Conservation (phyloP, 2,797 vertebrate species). For the Pristis pectinata region DNA sequence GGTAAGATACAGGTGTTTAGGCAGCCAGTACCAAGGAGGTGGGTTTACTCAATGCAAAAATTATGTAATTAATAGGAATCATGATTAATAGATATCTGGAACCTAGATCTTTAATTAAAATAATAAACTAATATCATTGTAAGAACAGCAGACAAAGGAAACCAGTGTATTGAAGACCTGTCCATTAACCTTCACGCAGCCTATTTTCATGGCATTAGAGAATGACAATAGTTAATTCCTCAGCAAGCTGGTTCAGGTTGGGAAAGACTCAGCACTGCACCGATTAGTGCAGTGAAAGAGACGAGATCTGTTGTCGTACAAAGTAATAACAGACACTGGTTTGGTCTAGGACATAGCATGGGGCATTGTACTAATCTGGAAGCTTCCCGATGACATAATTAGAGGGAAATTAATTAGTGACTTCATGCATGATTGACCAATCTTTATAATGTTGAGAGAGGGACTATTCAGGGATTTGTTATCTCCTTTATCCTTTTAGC, state of each 20-base stretch:
- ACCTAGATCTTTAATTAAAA: not conserved
- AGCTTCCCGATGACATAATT: slow-evolving; percentile 21
- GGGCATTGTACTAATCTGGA: slow-evolving; percentile 11
- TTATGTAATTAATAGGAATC: not conserved
- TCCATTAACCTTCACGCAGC: not conserved
- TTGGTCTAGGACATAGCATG: slow-evolving; percentile 1
- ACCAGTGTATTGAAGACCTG: not conserved
- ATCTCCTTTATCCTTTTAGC: slow-evolving; percentile 13
- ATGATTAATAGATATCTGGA: not conserved
- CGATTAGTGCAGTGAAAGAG: not conserved
- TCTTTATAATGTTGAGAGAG: slow-evolving; percentile 2
- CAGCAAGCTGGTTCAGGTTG: not conserved
- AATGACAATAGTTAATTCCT: slow-evolving; percentile 10
- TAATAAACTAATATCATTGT: not conserved
- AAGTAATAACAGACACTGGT: not conserved
- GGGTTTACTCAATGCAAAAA: not conserved
- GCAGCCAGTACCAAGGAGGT: not conserved
- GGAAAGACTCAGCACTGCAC: not conserved
- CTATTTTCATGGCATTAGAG: not conserved
- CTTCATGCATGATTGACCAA: slow-evolving; percentile 24
- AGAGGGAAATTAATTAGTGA: slow-evolving; percentile 15
- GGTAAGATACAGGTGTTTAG: not conserved
- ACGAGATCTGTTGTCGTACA: not conserved
- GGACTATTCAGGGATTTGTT: not conserved
- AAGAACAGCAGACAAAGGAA: not conserved